Base-by-base conservation (phyloP, 1,140 invertebrate genomes). In the Zaprionus taronus region DNA sequence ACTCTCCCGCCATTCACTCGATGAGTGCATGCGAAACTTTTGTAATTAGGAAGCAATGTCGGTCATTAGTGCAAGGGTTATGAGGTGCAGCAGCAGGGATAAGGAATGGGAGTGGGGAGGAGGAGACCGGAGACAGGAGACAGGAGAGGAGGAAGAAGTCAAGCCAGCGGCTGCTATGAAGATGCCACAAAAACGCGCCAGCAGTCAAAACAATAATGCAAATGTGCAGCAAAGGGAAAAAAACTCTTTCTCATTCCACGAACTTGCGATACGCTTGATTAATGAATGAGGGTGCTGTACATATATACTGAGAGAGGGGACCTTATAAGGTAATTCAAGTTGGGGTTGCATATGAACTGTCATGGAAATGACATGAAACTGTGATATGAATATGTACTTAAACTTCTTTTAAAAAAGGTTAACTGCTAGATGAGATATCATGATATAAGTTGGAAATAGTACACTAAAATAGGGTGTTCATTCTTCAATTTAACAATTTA, bases 1-100 rank as follows among this genome's bases (percentile, higher is more conserved):
- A 15, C 26, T 26, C 55, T 61, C 38, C 31, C 64, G 34, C 65
- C 31, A 51, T 34, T 47, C 68, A 57, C 51, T 77, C 79, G 73
- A 38, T 73, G 77, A 89, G 78, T 89, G 84, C 84, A 87, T 87
- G 84, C 66, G 81, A 87, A 87, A 87, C 80, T 87, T 87, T 87
- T 89, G 84, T 87, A 87, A 87, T 87, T 87, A 87, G 84, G 84
- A 87, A 87, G 84, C 84, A 87, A 87, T 89, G 84, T 87, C 84
- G 84, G 84, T 89, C 84, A 87, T 87, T 87, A 87, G 84, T 79
- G 72, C 55, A 57, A 53, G 51, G 57, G 53, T 55, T 65, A 24
- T 17, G 12, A 31, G 31, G 24, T 49, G 36, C 26, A 38, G 41
- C 41, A 34, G 34, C 51, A n/a, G 36, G 41, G 15, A 7, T 5